These are phyloP conservation scores for Sphenodon punctatus DNA, from an alignment of 2,797 vertebrate species.

Conservation along the genomic window DNA sequence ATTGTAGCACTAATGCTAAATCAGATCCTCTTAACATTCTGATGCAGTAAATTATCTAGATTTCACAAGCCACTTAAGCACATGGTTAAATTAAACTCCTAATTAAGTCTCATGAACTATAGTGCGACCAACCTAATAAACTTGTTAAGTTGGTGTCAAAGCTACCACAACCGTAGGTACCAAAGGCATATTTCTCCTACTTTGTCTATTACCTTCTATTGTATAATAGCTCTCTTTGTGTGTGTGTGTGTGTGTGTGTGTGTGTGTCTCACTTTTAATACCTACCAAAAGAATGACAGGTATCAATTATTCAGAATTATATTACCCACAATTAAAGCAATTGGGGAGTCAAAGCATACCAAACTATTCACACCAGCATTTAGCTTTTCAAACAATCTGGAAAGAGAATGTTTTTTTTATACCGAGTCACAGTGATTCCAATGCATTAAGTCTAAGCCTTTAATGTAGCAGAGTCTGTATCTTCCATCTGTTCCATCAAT, in stretches of 20 bases:
- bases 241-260: too few species aligned
- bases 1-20: too few species aligned
- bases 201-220: not conserved
- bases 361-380: conserved; percentile 18
- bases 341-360: not conserved
- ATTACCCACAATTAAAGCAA: conserved; percentile 18
- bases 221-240: not conserved
- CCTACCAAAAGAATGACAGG: not conserved
- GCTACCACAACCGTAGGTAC: not conserved
- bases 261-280: not conserved
- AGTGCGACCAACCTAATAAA: not conserved
- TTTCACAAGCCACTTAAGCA: not conserved
- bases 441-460: conserved; percentile 66
- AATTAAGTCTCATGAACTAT: too few species aligned
- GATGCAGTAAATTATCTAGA: not conserved
- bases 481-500: conserved; percentile 72
- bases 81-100: not conserved
- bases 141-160: not conserved
- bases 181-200: not conserved
- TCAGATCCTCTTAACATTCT: not conserved
- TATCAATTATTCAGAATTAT: not conserved
- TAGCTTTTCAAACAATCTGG: conserved; percentile 39
- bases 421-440: conserved; percentile 58
- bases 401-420: conserved; percentile 50
- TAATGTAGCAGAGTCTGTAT: conserved; percentile 59